Base-by-base conservation (phyloP, 2,113 vertebrate genomes). In the Trematocara marginatum region DNA sequence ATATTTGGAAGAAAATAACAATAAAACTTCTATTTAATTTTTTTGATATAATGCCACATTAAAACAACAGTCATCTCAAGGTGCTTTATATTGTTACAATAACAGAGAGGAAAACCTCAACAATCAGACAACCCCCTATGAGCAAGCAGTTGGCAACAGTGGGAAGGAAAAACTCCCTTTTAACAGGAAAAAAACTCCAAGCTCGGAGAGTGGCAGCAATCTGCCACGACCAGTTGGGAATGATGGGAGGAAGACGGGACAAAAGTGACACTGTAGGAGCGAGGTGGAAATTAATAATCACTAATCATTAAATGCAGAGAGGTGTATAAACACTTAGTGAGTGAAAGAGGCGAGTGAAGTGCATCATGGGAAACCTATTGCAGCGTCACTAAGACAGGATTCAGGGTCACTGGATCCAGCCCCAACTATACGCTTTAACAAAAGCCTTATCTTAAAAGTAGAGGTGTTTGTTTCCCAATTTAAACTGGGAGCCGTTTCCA, bases 361-460 rank as follows among this genome's bases (percentile, higher is more conserved):
- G 29, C 3, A 34, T 61, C 15, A 61, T 61, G 29, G 57, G 29
- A 61, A 61, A 18, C 15, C 1, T 35, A 0, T 61, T 0, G 16
- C 57, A 61, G 57, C 3, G 2, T 61, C 57, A 61, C 57, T 35
- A 3, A n/a, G 57, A 61, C 16, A n/a, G 0, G 31, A 11, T 61
- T 61, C 31, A n/a, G 57, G 3, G 31, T 61, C 57, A n/a, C 31
- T 35, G 31, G 57, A 61, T 61, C 31, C 57, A 35, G 57, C 31
- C 31, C 16, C 9, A 35, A 35, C 57, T 61, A 35, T 4, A 61
- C 35, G 57, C 16, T 61, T 35, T 61, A 35, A 6, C 57, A 0
- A 61, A 61, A 35, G 16, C 57, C 31, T 61, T 2, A 35, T 61
- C 57, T 61, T 61, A 61, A 61, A 61, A 35, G 31, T 61, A 61